Percentiles rank a stretch among this genome's conserved stretches.
phyloP scores from a whole-genome alignment of 2,797 vertebrate species.

The Borostomias antarcticus region DNA sequence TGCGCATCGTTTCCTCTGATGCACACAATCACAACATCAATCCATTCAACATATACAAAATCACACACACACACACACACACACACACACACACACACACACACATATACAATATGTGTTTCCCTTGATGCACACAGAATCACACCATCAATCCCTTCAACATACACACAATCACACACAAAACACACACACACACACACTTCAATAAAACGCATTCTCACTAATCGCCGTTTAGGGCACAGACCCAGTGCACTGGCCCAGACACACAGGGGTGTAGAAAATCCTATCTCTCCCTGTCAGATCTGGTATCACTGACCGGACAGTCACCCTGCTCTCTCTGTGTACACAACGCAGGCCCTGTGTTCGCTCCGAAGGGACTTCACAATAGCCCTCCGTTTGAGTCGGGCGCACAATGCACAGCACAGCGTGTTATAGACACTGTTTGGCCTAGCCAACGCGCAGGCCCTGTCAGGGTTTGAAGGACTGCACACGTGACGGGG shows the following conservation, averaged over 20 bases:
- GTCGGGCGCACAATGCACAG: conserved; percentile 8
- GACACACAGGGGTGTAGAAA: conserved; percentile 58
- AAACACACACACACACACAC: too few relatives aligned
- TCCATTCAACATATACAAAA: too few relatives aligned
- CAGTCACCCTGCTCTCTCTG: conserved; percentile 33
- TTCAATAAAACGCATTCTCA: too few relatives aligned
- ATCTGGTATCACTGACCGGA: conserved; percentile 34
- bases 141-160: too few relatives aligned
- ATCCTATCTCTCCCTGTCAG: conserved; percentile 60
- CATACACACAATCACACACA: too few relatives aligned
- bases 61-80: conserved; percentile 27
- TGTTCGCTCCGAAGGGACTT: conserved; percentile 38
- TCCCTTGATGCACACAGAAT: conserved; percentile 14
- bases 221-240: conserved; percentile 62
- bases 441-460: not conserved
- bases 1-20: conserved; percentile 30
- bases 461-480: not conserved
- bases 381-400: conserved; percentile 43
- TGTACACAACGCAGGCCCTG: conserved; percentile 30
- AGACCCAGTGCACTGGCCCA: conserved; percentile 56
- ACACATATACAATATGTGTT: too few relatives aligned
- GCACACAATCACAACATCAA: not conserved
- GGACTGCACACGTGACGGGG: not conserved
- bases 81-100: conserved; percentile 37
- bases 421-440: conserved; percentile 30